Evolutionary conservation across 2,888 invertebrate genomes (phyloP).

Genomic region (Tiliacea citrago): DNA sequence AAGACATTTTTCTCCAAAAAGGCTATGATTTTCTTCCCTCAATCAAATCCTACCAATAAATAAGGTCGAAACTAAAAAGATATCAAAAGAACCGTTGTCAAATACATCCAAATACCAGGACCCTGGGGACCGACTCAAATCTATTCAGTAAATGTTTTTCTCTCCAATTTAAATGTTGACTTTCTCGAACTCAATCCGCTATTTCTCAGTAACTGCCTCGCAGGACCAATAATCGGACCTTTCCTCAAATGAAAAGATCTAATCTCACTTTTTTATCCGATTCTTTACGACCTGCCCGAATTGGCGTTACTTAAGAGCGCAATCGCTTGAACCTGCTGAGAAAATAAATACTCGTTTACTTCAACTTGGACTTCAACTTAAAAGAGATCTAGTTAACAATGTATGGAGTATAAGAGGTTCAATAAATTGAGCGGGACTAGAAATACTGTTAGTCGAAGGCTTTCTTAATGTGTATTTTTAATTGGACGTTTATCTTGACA

Average conservation of each 20-base stretch:
- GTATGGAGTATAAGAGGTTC: slow-evolving; percentile 40
- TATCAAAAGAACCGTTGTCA: slow-evolving; percentile 41
- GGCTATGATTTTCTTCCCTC: not conserved
- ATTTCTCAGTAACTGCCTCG: slow-evolving; percentile 76
- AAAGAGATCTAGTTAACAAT: slow-evolving; percentile 48
- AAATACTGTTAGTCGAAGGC: not conserved
- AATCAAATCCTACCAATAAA: slow-evolving; percentile 29
- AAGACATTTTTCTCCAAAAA: not conserved
- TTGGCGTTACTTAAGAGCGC: slow-evolving; percentile 76
- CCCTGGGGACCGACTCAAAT: slow-evolving; percentile 63
- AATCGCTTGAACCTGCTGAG: slow-evolving; percentile 66
- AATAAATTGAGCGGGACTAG: slow-evolving; percentile 22
- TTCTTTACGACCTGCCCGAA: slow-evolving; percentile 77
- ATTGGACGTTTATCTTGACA: not conserved
- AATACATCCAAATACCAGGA: slow-evolving; percentile 43
- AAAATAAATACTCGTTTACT: slow-evolving; percentile 71
- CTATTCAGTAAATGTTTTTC: slow-evolving; percentile 73
- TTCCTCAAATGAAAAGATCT: slow-evolving; percentile 84
- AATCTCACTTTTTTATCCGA: slow-evolving; percentile 82
- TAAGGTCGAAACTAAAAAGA: slow-evolving; percentile 35
- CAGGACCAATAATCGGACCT: slow-evolving; percentile 82
- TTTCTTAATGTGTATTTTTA: slow-evolving; percentile 12
- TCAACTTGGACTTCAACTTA: slow-evolving; percentile 15
- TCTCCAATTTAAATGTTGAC: slow-evolving; percentile 73
- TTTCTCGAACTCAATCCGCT: slow-evolving; percentile 76